These are phyloP conservation scores for Porites evermanni DNA, from an alignment of 92 coral and sea anemone genomes.

Conservation along the genomic window DNA sequence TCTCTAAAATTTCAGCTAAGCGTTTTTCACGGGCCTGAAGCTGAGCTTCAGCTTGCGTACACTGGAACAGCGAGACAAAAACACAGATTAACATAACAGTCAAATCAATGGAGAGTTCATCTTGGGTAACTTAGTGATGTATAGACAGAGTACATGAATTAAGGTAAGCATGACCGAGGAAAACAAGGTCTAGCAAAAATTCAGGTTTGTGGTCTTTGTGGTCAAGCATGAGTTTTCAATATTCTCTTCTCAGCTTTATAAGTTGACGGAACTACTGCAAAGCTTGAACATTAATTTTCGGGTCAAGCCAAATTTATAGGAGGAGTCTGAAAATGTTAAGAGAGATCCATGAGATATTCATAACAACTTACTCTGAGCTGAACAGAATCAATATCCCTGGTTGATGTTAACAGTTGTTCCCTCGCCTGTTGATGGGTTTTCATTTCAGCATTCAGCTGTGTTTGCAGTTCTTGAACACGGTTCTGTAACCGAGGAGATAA, in stretches of 20 bases:
- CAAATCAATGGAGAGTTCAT: background rate
- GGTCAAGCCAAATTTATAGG: too few relatives aligned
- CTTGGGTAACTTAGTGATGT: too few relatives aligned
- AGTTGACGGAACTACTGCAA: too few relatives aligned
- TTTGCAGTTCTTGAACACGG: constrained; percentile 85
- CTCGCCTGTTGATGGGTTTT: constrained; percentile 77
- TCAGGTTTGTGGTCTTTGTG: too few relatives aligned
- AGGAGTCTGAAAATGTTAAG: too few relatives aligned
- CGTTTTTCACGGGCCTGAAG: constrained; percentile 94
- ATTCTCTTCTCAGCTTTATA: too few relatives aligned
- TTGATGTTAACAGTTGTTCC: constrained; percentile 70
- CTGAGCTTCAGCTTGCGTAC: constrained; percentile 82
- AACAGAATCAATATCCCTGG: constrained; percentile 68
- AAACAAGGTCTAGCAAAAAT: too few relatives aligned
- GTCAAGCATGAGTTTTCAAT: too few relatives aligned
- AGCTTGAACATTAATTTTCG: too few relatives aligned
- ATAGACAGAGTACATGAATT: too few relatives aligned
- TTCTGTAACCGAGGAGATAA: constrained; percentile 46
- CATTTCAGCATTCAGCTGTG: constrained; percentile 77
- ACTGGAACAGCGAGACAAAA: constrained; percentile 48
- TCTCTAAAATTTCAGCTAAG: constrained; percentile 73
- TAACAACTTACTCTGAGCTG: constrained; percentile 71
- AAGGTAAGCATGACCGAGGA: too few relatives aligned
- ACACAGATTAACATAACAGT: background rate
- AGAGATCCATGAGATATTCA: background rate